A percentile compares a stretch with the other conserved stretches of the same genome.
Conservation (phyloP, 2,113 vertebrate species). For the Eupsittula cactorum region DNA sequence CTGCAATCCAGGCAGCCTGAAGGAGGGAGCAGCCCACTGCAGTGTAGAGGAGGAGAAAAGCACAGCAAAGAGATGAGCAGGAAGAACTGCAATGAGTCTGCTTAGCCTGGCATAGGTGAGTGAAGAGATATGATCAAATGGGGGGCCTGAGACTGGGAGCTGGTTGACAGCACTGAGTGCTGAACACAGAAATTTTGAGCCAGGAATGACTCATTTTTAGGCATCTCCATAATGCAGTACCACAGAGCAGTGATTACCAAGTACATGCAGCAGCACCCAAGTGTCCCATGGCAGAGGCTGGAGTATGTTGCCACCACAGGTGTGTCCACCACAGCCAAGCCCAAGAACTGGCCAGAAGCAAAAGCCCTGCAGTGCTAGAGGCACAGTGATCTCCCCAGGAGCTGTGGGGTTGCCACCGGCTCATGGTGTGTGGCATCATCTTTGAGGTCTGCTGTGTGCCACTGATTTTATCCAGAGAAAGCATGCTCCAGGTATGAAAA, state of each 20-base stretch:
- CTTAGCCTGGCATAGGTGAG: background rate
- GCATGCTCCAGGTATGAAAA: background rate
- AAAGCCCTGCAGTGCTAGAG: background rate
- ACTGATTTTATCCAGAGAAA: background rate
- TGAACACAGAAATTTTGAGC: background rate
- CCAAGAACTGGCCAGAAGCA: background rate
- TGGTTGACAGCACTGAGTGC: background rate
- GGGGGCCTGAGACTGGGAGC: background rate
- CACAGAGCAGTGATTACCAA: background rate
- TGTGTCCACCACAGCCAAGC: background rate
- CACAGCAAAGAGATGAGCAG: background rate
- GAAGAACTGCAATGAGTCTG: background rate
- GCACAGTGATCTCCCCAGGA: rapidly evolving
- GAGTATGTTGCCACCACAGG: rapidly evolving
- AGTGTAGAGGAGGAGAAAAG: background rate
- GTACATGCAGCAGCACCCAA: background rate
- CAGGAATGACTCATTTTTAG: background rate
- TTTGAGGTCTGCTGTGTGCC: background rate
- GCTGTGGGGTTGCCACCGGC: background rate
- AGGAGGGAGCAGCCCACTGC: background rate
- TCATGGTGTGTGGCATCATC: background rate
- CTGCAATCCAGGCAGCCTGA: background rate
- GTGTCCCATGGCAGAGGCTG: background rate
- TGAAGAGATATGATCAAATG: background rate
- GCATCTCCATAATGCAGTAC: background rate